These are phyloP conservation scores for Phyllopteryx taeniolatus DNA, from an alignment of 2,113 vertebrate species.

Conservation along the genomic window DNA sequence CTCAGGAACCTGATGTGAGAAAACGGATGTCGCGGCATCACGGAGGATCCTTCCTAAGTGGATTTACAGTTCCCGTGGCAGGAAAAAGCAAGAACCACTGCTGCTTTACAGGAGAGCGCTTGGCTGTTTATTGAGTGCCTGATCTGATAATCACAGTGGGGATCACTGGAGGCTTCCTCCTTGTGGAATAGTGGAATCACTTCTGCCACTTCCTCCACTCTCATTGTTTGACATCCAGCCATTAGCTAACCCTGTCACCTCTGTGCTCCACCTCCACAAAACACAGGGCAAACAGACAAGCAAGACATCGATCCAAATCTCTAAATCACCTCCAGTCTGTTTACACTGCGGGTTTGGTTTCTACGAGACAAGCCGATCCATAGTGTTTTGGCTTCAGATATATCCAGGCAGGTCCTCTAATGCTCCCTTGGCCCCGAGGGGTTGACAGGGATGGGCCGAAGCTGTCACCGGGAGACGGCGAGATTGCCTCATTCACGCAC, in stretches of 20 bases:
- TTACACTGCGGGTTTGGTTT: slow-evolving; percentile 61
- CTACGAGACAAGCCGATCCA: slow-evolving; percentile 47
- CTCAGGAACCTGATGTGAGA: slow-evolving; percentile 39
- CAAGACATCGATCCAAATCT: slow-evolving; percentile 41
- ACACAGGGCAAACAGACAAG: slow-evolving; percentile 31
- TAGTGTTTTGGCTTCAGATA: slow-evolving; percentile 54
- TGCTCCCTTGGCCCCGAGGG: slow-evolving; percentile 36
- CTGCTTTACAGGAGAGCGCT: slow-evolving; percentile 25
- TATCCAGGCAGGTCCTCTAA: slow-evolving; percentile 49
- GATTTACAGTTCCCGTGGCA: slow-evolving; percentile 35
- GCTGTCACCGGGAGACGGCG: slow-evolving; percentile 51
- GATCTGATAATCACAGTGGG: slow-evolving; percentile 51
- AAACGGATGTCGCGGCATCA: slow-evolving; percentile 49
- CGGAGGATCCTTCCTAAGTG: slow-evolving; percentile 34
- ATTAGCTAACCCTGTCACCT: slow-evolving; percentile 56
- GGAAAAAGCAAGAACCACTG: slow-evolving; percentile 34
- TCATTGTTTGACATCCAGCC: slow-evolving; percentile 57
- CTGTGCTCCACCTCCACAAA: slow-evolving; percentile 31
- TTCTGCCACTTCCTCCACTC: slow-evolving; percentile 19
- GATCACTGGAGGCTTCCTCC: slow-evolving; percentile 16
- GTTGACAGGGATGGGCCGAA: slow-evolving; percentile 61
- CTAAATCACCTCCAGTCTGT: slow-evolving; percentile 63
- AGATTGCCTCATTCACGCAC: slow-evolving; percentile 32
- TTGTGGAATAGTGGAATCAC: slow-evolving; percentile 34
- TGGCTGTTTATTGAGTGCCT: slow-evolving; percentile 30